These are phyloP conservation scores for Calosoma granatense DNA, from an alignment of 1,140 invertebrate genomes.

Conservation along the genomic window DNA sequence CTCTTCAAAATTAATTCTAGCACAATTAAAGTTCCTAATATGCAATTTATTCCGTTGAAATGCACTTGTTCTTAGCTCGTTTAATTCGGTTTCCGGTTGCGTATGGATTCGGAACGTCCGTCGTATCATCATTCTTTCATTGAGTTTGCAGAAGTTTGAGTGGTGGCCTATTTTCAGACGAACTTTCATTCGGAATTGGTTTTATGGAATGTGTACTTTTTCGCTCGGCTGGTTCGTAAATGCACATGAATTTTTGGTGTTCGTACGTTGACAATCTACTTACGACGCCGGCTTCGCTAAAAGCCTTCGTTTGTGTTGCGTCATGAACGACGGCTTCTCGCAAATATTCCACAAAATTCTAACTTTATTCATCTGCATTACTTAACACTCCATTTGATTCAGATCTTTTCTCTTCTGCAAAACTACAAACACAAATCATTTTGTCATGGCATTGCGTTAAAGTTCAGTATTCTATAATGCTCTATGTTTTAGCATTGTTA, in stretches of 20 bases:
- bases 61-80: neutral
- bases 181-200: neutral
- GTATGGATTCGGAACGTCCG: neutral
- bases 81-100: neutral
- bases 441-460: no score
- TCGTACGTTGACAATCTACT: neutral
- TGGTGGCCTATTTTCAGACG: neutral
- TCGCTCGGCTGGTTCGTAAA: neutral
- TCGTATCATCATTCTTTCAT: neutral
- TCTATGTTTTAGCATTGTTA: no score
- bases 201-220: neutral
- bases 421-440: no score
- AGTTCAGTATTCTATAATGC: no score
- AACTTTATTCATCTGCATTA: no score
- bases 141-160: neutral
- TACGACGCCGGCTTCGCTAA: no score
- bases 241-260: neutral
- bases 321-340: no score
- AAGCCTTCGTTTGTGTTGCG: no score
- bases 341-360: no score
- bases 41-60: conserved; percentile 7
- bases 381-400: no score
- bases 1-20: conserved; percentile 5
- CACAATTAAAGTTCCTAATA: conserved; percentile 4
- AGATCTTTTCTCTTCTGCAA: no score